Evolutionary conservation across 2,797 vertebrate genomes (phyloP).

Genomic region (Cyclura pinguis): DNA sequence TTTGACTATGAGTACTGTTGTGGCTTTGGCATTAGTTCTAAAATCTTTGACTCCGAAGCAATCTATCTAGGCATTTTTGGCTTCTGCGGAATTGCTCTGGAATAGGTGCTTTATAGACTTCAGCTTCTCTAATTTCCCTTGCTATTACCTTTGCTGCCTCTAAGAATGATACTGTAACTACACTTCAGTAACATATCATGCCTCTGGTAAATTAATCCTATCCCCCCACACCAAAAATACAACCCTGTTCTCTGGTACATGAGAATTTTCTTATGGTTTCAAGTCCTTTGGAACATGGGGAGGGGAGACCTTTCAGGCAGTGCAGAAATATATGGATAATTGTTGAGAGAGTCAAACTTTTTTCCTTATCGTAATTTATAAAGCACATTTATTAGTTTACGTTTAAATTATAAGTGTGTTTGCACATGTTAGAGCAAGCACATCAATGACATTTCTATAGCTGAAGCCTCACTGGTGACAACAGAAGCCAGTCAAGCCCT

Average conservation of each 20-base stretch:
- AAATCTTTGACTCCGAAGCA: neutral
- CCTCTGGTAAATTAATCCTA: neutral
- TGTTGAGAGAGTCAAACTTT: neutral
- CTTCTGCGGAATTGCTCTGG: neutral
- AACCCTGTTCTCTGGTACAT: neutral
- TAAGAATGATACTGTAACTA: constrained; percentile 15
- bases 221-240: constrained; percentile 2
- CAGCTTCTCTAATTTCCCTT: constrained; percentile 6
- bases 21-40: neutral
- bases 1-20: neutral
- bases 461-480: neutral
- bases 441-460: constrained; percentile 15
- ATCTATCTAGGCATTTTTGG: neutral
- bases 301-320: constrained; percentile 31
- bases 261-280: neutral
- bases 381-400: neutral
- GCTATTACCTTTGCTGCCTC: constrained; percentile 11
- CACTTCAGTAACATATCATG: neutral
- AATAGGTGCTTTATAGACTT: neutral
- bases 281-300: constrained; percentile 39
- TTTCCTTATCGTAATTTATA: neutral
- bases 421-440: constrained; percentile 5
- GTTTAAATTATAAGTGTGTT: constrained; percentile 40
- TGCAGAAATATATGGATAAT: neutral
- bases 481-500: constrained; percentile 39